phyloP scores from a whole-genome alignment of 1,140 invertebrate species.

The Cheumatopsyche charites region DNA sequence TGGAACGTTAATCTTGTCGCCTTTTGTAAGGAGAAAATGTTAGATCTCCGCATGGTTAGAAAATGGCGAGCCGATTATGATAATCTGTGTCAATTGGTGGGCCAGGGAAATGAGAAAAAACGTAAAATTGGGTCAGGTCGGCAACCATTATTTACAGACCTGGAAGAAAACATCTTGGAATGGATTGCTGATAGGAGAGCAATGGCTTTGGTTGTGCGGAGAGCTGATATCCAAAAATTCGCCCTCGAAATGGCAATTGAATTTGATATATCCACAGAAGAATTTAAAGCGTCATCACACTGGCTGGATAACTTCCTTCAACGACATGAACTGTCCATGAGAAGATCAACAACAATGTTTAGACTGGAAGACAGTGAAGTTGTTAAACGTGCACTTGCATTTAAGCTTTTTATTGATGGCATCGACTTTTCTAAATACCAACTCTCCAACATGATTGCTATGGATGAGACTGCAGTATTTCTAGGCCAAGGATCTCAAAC shows the following conservation, averaged over 20 bases:
- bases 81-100: neutral
- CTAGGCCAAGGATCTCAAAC: constrained; percentile 28
- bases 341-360: constrained; percentile 27
- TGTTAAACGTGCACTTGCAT: constrained; percentile 37
- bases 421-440: constrained; percentile 32
- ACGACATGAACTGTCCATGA: constrained; percentile 12
- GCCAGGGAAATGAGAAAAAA: constrained; percentile 6
- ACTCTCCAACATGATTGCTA: constrained; percentile 33
- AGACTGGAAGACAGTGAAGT: constrained; percentile 25
- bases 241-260: neutral
- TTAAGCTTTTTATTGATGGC: constrained; percentile 22
- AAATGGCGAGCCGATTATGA: constrained; percentile 27
- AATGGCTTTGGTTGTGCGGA: constrained; percentile 1
- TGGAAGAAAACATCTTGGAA: constrained; percentile 3
- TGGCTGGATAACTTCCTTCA: constrained; percentile 20
- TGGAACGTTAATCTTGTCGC: neutral
- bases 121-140: constrained; percentile 21
- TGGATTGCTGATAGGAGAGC: constrained; percentile 27
- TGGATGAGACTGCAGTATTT: constrained; percentile 33
- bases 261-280: constrained; percentile 13
- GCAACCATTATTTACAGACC: constrained; percentile 13
- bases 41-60: constrained; percentile 24
- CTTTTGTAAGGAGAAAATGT: constrained; percentile 23
- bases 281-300: neutral
- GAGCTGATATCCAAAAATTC: constrained; percentile 13